Conservation (phyloP, 2,113 vertebrate species). For the Leucoraja erinaceus region DNA sequence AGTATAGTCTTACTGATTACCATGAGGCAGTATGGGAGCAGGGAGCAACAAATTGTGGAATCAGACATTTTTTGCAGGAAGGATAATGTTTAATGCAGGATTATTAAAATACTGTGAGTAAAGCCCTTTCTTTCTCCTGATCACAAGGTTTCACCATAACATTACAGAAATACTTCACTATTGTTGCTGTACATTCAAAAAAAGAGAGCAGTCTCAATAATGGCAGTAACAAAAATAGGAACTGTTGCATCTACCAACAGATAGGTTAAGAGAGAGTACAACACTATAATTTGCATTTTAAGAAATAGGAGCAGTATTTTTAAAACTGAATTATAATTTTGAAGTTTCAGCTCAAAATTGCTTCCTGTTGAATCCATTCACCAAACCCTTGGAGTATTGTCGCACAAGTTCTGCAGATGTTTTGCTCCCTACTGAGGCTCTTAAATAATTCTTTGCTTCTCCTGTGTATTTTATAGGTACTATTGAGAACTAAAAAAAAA, state of each 20-base stretch:
- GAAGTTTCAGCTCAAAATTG: not conserved
- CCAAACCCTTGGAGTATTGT: constrained; percentile 2
- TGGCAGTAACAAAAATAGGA: not conserved
- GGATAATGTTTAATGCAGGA: not conserved
- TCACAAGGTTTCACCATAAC: not conserved
- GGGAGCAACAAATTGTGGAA: not conserved
- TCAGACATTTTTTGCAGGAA: not conserved
- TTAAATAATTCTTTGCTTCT: not conserved
- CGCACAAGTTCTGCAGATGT: not conserved
- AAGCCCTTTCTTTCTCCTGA: not conserved
- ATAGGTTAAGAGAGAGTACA: not conserved
- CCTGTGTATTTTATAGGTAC: not conserved
- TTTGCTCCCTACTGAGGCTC: not conserved
- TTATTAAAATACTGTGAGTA: not conserved
- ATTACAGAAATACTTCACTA: not conserved
- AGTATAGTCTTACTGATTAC: not conserved
- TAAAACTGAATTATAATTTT: constrained; percentile 3
- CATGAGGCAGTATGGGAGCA: not conserved
- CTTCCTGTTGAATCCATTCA: not conserved
- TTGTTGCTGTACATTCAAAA: not conserved
- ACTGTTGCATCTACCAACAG: not conserved
- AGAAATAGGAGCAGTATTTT: not conserved
- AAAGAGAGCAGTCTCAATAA: not conserved
- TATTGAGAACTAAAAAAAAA: not conserved
- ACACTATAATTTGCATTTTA: constrained; percentile 7